Percentiles rank a stretch among this genome's conserved stretches.
Evolutionary conservation across 2,888 invertebrate genomes (phyloP).

Genomic region (Drosophila basisetae): DNA sequence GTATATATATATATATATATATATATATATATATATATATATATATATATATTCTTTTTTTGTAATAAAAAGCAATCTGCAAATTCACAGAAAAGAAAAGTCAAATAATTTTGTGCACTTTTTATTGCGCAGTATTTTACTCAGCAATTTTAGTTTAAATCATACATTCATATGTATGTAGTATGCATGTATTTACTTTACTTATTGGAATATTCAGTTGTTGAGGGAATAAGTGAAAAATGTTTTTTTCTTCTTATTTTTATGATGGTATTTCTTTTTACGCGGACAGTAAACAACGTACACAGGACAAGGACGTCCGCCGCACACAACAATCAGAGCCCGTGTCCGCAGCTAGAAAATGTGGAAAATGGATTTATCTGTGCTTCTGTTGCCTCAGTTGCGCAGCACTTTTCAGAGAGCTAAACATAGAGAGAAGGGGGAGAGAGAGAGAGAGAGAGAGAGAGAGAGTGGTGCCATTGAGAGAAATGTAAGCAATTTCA

Average conservation of each 20-base stretch:
- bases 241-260: slow-evolving; percentile 19
- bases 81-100: slow-evolving; percentile 15
- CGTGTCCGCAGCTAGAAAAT: slow-evolving; percentile 51
- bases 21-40: neutral
- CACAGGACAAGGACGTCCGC: slow-evolving; percentile 69
- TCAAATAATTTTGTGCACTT: slow-evolving; percentile 7
- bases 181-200: neutral
- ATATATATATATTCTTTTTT: neutral
- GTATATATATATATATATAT: too few relatives aligned
- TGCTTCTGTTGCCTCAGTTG: slow-evolving; percentile 21
- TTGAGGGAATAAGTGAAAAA: neutral
- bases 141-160: neutral
- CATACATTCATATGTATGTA: slow-evolving; percentile 5
- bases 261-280: slow-evolving; percentile 22
- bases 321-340: slow-evolving; percentile 59
- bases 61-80: neutral
- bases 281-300: slow-evolving; percentile 55
- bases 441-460: neutral
- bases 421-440: neutral
- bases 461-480: neutral
- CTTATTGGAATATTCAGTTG: neutral
- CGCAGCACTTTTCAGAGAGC: slow-evolving; percentile 21
- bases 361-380: slow-evolving; percentile 66
- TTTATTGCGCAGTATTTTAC: slow-evolving; percentile 2
- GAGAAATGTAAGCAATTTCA: neutral